These are phyloP conservation scores for Drosophila suzukii DNA, from an alignment of 1,140 invertebrate genomes.

Conservation along the genomic window DNA sequence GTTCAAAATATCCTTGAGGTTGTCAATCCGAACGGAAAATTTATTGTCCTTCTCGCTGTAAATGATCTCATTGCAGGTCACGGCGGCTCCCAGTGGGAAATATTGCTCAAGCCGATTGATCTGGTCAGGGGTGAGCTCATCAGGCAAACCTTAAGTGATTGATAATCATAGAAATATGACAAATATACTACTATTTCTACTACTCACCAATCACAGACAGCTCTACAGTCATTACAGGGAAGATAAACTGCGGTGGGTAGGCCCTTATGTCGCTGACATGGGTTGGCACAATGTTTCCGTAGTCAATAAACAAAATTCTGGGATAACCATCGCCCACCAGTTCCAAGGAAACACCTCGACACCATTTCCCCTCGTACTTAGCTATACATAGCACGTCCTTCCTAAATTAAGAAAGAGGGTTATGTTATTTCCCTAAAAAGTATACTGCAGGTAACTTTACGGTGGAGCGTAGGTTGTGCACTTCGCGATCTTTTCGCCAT, in stretches of 20 bases:
- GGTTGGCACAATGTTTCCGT: constrained; percentile 66
- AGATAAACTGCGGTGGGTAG: constrained; percentile 70
- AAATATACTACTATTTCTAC: too few relatives aligned
- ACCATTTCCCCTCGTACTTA: constrained; percentile 72
- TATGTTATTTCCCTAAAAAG: neutral
- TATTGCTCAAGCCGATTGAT: constrained; percentile 39
- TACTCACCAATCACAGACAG: constrained; percentile 55
- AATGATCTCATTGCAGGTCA: constrained; percentile 51
- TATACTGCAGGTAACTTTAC: constrained; percentile 29
- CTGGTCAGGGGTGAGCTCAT: constrained; percentile 12
- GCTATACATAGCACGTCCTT: constrained; percentile 65
- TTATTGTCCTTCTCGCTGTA: constrained; percentile 26
- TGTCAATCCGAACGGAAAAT: constrained; percentile 42
- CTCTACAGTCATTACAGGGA: constrained; percentile 64
- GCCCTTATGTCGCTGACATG: constrained; percentile 62
- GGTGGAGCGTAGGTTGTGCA: constrained; percentile 43
- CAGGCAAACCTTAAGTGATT: constrained; percentile 24
- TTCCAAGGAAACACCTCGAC: constrained; percentile 71
- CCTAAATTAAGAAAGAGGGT: constrained; percentile 19
- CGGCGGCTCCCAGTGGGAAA: constrained; percentile 37
- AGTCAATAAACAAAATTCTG: constrained; percentile 76
- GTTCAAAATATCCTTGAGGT: neutral
- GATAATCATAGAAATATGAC: neutral
- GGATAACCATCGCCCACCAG: constrained; percentile 77
- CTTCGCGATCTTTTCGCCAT: constrained; percentile 51